Evolutionary conservation across 2,113 vertebrate species (phyloP).

Genomic region (Procavia capensis): DNA sequence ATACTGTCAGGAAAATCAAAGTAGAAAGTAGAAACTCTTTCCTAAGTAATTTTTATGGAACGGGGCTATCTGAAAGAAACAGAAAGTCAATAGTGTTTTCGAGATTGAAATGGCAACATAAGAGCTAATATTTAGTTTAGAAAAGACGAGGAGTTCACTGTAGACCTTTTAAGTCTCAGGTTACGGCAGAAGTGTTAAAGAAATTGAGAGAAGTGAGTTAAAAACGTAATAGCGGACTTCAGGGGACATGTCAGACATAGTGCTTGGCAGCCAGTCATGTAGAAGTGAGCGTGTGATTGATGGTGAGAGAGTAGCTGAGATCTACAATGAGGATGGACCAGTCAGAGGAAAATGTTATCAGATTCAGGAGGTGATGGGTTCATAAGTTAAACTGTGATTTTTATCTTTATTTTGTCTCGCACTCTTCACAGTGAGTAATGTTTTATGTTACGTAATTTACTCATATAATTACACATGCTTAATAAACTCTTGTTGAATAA

Average conservation of each 20-base stretch:
- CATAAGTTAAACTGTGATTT: background rate
- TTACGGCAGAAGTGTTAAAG: background rate
- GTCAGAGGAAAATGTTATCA: background rate
- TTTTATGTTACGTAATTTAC: background rate
- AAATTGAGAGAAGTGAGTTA: too few species aligned
- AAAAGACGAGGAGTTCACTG: background rate
- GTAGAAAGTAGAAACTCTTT: background rate
- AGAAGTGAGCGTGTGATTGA: background rate
- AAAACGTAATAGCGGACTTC: background rate
- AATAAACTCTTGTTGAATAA: background rate
- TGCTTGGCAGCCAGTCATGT: accelerated
- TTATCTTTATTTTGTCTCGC: background rate
- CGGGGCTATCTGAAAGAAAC: background rate
- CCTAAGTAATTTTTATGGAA: background rate
- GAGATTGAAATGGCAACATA: background rate
- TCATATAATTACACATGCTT: background rate
- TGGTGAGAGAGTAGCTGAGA: background rate
- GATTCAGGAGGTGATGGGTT: too few species aligned
- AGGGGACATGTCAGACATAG: background rate
- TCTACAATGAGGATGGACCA: accelerated
- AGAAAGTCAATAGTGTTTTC: background rate
- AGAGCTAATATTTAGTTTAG: background rate
- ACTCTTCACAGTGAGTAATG: background rate
- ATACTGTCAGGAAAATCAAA: background rate
- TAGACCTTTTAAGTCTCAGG: background rate